Base-by-base conservation (phyloP, 1,140 invertebrate genomes). In the Holotrichia oblita region DNA sequence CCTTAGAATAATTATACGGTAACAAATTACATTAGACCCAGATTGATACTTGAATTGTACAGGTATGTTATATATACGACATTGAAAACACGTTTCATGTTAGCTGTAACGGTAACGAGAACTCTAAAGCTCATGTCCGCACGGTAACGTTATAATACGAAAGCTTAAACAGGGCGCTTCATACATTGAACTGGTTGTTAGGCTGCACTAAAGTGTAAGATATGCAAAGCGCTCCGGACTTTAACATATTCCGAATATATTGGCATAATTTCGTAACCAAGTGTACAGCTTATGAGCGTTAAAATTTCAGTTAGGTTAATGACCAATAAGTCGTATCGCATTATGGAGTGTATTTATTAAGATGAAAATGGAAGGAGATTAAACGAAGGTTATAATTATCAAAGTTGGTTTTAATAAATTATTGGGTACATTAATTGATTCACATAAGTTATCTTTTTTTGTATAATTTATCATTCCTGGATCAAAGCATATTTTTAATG, bases 21-120 rank as follows among this genome's bases (percentile, higher is more conserved):
- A 74, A 74, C 73, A 74, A 74, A 74, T 74, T 74, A 74, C 73
- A 44, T 41, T 74, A 44, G 73, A 41, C 27, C 61, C 61, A 20
- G 22, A 22, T 69, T 69, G 61, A 69, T 69, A 69, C 27, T 22
- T 69, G 61, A 69, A 69, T 55, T 17, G 48, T 55, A 55, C 14
- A 44, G 42, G 9, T 44, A 2, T 55, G 48, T 17, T 55, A 55
- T 44, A 10, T 41, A 44, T 55, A 55, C 17, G 48, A 34, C 48
- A 55, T 55, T 55, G 48, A 17, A n/a, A 55, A 17, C 48, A 55
- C 17, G n/a, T 55, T 17, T 17, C 48, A 55, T 55, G 48, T 17
- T 34, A 17, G 14, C 48, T n/a, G 48, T 17, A 55, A 55, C 48
- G 48, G 48, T 55, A 55, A 55, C 48, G 48, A 17, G 14, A n/a